Evolutionary conservation across 2,888 invertebrate species (phyloP), one percentile per base, ranked within the genome.

Genomic region (Octodonta nipae): DNA sequence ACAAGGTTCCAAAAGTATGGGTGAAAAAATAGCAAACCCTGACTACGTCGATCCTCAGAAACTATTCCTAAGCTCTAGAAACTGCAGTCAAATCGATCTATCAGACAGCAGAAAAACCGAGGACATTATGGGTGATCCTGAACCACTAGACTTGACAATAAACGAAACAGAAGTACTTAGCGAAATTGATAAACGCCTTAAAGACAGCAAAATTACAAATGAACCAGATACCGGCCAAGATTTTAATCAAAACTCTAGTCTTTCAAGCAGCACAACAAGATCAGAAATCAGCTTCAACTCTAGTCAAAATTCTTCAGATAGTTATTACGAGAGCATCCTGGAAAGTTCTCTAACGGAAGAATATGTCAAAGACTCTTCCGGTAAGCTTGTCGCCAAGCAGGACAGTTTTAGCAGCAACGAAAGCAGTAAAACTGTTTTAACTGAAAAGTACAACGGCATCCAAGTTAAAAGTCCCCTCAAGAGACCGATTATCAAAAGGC

Each of bases 1-100:
- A 52, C 83, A 80, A 59, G 83, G 85, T 7, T 85, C 86, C 44
- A 79, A 82, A 43, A 72, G 77, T 37, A 71, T 87, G 43, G 88
- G 88, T 0, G 88, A 87, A 24, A 75, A 88, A 41, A 85, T 91
- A 54, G 89, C 89, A 1, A 77, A 83, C 45, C 78, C 83, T 0
- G 87, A 88, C 54, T 88, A 88, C 49, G 83, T 79, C 0, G 84
- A 87, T 55, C 86, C 87, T 1, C 73, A 75, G 30, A 74, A 78
- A 11, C 63, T 85, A 12, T 71, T 61, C 29, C 33, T 43, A 7
- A 48, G 46, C 24, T 50, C 52, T 2, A 34, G 49, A 25, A 50
- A 40, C 27, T 41, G 43, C 40, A 40, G 41, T 35, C 44, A 50
- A 51, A 36, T 43, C 14, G 43, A 44, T 26, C 30, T 46, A 26